Evolutionary conservation across 1,140 invertebrate species (phyloP).

Genomic region (Anagrus nilaparvatae): DNA sequence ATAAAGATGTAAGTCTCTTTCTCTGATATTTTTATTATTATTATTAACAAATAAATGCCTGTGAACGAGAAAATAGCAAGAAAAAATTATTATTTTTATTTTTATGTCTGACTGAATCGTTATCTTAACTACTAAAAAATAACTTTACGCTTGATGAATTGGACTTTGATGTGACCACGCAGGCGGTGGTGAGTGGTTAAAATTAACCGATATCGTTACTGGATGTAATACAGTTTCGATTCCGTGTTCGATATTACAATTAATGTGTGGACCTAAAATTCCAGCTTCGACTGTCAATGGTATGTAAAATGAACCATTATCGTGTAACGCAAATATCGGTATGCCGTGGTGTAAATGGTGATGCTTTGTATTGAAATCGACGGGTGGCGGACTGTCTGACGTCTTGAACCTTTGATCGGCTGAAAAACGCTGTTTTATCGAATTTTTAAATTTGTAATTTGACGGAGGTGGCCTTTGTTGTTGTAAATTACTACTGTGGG

Average conservation of each 20-base stretch:
- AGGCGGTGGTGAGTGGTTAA: constrained; percentile 37
- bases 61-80: no score
- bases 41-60: no score
- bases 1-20: no score
- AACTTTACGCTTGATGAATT: constrained; percentile 23
- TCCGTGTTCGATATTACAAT: constrained; percentile 43
- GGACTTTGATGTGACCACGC: constrained; percentile 33
- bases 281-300: constrained; percentile 78
- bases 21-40: no score
- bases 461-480: constrained; percentile 8
- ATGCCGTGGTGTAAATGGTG: constrained; percentile 41
- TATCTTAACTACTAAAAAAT: constrained; percentile 10
- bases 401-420: constrained; percentile 38
- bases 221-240: constrained; percentile 70
- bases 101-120: no score
- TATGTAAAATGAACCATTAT: constrained; percentile 81
- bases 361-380: not conserved
- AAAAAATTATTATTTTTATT: no score
- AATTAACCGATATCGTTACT: constrained; percentile 84
- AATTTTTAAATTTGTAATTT: constrained; percentile 89
- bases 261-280: constrained; percentile 59
- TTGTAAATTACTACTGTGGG: constrained; percentile 1
- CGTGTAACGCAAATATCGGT: constrained; percentile 73
- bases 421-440: constrained; percentile 79
- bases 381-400: constrained; percentile 24